These are phyloP conservation scores for Tethea ocularis DNA, from an alignment of 2,888 invertebrate species.

Conservation along the genomic window DNA sequence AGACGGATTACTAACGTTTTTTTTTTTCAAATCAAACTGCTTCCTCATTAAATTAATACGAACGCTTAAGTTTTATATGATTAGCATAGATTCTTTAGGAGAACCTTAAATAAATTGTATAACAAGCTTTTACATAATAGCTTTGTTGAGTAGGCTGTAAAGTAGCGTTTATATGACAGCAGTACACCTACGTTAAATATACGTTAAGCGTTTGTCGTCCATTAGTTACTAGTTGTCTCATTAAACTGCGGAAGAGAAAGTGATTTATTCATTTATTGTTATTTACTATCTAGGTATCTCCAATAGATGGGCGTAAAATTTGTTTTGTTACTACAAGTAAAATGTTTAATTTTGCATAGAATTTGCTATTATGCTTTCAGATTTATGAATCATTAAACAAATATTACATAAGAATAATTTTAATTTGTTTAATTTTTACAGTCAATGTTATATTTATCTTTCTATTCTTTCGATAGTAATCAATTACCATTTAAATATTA, in stretches of 20 bases:
- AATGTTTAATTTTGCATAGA: background rate
- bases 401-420: too few relatives aligned
- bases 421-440: too few relatives aligned
- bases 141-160: slow-evolving; percentile 15
- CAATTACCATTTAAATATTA: too few relatives aligned
- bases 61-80: too few relatives aligned
- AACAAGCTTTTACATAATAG: background rate
- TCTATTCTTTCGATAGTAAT: too few relatives aligned
- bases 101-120: background rate
- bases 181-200: slow-evolving; percentile 22
- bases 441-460: too few relatives aligned
- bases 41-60: too few relatives aligned
- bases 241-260: slow-evolving; percentile 35
- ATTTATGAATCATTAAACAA: background rate
- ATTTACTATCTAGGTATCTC: slow-evolving; percentile 18
- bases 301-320: background rate
- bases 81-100: too few relatives aligned
- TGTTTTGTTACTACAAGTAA: background rate
- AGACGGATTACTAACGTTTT: too few relatives aligned
- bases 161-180: slow-evolving; percentile 30
- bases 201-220: slow-evolving; percentile 26
- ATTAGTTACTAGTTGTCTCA: too few relatives aligned
- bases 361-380: background rate
- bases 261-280: slow-evolving; percentile 24
- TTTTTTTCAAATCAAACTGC: too few relatives aligned